Base-by-base conservation (phyloP, 2,113 vertebrate species). In the Corythornis vintsioides region DNA sequence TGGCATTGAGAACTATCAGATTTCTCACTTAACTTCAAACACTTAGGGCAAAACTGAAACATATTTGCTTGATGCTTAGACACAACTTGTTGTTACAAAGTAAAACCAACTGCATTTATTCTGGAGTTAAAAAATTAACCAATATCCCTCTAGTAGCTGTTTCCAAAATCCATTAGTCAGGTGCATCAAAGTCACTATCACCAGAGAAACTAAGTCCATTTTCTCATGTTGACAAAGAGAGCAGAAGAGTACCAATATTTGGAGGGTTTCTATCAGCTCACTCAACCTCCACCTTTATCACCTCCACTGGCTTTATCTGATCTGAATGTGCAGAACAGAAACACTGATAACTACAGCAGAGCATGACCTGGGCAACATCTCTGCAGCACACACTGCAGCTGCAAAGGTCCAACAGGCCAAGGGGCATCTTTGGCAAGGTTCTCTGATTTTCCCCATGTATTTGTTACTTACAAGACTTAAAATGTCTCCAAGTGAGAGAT, bases 231-330 rank as follows among this genome's bases (percentile, higher is more conserved):
- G 72, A 83, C 72, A 83, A 72, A 69, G 57, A 94, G 66, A 84
- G 22, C 48, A 84, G 43, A 81, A 88, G 73, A 72, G 22, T 63
- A 74, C n/a, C 48, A 74, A 12, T 65, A 15, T 48, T 70, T 67
- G 33, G 47, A 83, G 69, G 57, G 65, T 57, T 90, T 88, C 86
- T 92, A 86, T 67, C 65, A 86, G 48, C 25, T 75, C 48, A 7
- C 72, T 82, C 81, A 92, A 48, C 73, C 45, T 86, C 48, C 3
- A 1, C 15, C 38, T 89, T 79, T 78, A 3, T 82, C 61, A 93
- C 7, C 90, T 90, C 83, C 65, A 93, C 66, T 48, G 90, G 73
- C 61, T 93, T 90, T 81, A 90, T 93, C 60, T 82, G 57, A 92
- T 78, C 70, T 89, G 89, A 95, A 84, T 75, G 81, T 69, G 12